Base-by-base conservation (phyloP, 2,113 vertebrate genomes). In the Vireo altiloquus region DNA sequence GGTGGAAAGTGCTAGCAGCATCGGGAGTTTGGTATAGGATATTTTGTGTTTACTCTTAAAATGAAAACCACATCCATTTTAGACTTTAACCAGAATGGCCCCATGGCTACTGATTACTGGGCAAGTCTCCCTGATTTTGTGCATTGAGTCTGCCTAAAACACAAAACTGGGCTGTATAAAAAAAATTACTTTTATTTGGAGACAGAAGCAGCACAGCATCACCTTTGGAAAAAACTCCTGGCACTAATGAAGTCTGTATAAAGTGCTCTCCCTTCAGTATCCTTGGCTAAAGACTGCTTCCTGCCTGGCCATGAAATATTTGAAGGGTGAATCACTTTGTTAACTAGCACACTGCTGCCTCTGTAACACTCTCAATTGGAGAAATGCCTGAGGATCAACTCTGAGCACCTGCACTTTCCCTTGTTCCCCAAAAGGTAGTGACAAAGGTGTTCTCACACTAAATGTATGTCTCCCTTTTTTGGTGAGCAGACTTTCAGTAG, bases 91-190 rank as follows among this genome's bases (percentile, higher is more conserved):
- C 17, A 46, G 59, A 68, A 80, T 40, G 9, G 5, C 15, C 5
- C 19, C 30, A 47, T 24, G 35, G 40, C 15, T 56, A 56, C 44
- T 87, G 30, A 13, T 64, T 37, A 24, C 17, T 11, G 47, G 13
- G 12, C 5, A 90, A 39, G 2, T 83, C 69, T 52, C 33, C 35
- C 33, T 69, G 46, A 60, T 75, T 85, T 66, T 71, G 11, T 93
- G 11, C 40, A 39, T 33, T 18, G 30, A 61, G 7, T 75, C 47
- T 72, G 17, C 33, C 57, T 76, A 49, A 79, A 90, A 49, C 61
- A 66, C 14, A 65, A 54, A 46, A 56, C 5, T 0, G 0, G 10
- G 2, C 33, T 68, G 7, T 35, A n/a, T 25, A 57, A 61, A 50
- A 59, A 5, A n/a, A 2, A 68, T 24, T 3, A 28, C 4, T 66